phyloP scores from a whole-genome alignment of 2,113 vertebrate species.

The Eurypyga helias region DNA sequence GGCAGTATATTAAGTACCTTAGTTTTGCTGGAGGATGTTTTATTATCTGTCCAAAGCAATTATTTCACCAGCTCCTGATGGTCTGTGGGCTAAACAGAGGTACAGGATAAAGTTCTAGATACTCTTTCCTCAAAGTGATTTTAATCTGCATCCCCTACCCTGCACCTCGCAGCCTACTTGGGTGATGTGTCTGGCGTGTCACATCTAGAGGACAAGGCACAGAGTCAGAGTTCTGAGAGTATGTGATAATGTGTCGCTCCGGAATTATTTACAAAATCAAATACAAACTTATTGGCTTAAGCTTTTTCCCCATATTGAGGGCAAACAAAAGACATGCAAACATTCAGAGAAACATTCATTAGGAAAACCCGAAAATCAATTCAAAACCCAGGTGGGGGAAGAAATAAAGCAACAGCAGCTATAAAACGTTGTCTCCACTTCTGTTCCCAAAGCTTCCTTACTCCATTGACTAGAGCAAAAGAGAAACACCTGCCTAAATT shows the following conservation, averaged over 20 bases:
- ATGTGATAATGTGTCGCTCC: background rate
- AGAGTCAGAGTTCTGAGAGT: background rate
- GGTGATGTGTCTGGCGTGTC: background rate
- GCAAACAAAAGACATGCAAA: constrained; percentile 43
- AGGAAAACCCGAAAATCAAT: constrained; percentile 36
- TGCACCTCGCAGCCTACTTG: background rate
- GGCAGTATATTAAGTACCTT: constrained; percentile 59
- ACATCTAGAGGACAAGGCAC: background rate
- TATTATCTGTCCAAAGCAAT: constrained; percentile 63
- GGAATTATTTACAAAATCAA: constrained; percentile 54
- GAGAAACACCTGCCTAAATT: constrained; percentile 8
- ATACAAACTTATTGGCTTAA: constrained; percentile 25
- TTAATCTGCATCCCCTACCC: background rate
- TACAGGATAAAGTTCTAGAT: background rate
- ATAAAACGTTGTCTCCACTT: background rate
- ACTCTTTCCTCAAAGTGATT: background rate
- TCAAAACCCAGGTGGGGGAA: background rate
- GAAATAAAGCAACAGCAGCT: constrained; percentile 16
- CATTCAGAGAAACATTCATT: constrained; percentile 17
- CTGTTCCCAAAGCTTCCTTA: background rate
- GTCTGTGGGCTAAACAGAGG: constrained; percentile 44
- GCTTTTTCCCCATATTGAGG: constrained; percentile 17
- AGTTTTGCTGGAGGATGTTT: constrained; percentile 54
- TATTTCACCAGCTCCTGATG: background rate
- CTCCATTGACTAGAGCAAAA: background rate